Conservation (phyloP, 2,888 invertebrate genomes). For the Scaeva pyrastri region DNA sequence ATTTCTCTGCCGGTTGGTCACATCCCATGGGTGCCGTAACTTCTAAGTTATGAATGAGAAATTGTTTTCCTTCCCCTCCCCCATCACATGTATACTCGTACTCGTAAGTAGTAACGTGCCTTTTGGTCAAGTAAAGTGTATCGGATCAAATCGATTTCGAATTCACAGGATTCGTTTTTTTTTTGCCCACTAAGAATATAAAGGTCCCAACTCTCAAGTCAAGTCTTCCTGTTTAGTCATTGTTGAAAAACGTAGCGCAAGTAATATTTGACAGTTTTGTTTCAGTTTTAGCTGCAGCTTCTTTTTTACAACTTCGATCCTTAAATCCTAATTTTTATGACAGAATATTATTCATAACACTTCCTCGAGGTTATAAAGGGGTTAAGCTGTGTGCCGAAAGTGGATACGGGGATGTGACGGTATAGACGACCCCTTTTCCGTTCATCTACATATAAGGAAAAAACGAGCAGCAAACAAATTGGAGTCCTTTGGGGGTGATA, state of each 20-base stretch:
- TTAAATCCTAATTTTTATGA: slow-evolving; percentile 78
- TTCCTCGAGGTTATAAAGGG: slow-evolving; percentile 56
- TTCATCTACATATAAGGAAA: slow-evolving; percentile 52
- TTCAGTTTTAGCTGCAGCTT: neutral
- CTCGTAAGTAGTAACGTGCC: too few relatives aligned
- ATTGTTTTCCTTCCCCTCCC: slow-evolving; percentile 79
- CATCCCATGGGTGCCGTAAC: slow-evolving; percentile 83
- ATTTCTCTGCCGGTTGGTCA: slow-evolving; percentile 53
- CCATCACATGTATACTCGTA: neutral
- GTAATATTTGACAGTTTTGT: slow-evolving; percentile 73
- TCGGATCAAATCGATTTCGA: slow-evolving; percentile 77
- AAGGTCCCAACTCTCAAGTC: neutral
- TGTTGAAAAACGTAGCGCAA: slow-evolving; percentile 63
- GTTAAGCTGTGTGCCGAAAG: slow-evolving; percentile 10
- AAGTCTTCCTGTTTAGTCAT: slow-evolving; percentile 1
- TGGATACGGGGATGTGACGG: neutral
- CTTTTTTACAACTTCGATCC: slow-evolving; percentile 54
- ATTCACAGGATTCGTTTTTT: slow-evolving; percentile 73
- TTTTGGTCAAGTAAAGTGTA: slow-evolving; percentile 55
- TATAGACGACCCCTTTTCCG: slow-evolving; percentile 21
- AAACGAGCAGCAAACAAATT: slow-evolving; percentile 60
- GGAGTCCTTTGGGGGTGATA: slow-evolving; percentile 75
- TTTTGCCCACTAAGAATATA: too few relatives aligned
- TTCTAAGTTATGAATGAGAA: slow-evolving; percentile 84
- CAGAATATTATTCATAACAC: slow-evolving; percentile 77